Conservation (phyloP, 2,888 invertebrate genomes). For the Abscondita cerata region DNA sequence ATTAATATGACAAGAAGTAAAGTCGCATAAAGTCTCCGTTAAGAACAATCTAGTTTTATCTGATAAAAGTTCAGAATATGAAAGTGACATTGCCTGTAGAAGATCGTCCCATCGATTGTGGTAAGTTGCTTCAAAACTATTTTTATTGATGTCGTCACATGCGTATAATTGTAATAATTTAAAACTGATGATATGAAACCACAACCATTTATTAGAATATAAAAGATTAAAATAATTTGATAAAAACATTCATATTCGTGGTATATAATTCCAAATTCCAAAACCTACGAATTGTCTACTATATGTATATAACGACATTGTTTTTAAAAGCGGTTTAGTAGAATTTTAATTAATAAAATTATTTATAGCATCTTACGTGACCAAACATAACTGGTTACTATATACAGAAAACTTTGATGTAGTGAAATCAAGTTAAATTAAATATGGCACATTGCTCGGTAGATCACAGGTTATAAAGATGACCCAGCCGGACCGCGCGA, state of each 20-base stretch:
- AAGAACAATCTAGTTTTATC: too few relatives aligned
- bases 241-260: constrained; percentile 4
- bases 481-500: constrained; percentile 39
- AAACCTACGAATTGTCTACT: constrained; percentile 9
- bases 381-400: constrained; percentile 22
- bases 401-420: constrained; percentile 30
- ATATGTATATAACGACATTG: constrained; percentile 14
- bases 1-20: too few relatives aligned
- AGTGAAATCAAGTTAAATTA: constrained; percentile 35
- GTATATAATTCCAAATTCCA: constrained; percentile 9
- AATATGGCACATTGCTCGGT: constrained; percentile 37
- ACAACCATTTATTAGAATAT: constrained; percentile 1
- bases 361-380: constrained; percentile 27
- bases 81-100: too few relatives aligned
- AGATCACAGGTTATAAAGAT: constrained; percentile 37
- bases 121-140: too few relatives aligned
- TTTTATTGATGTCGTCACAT: too few relatives aligned
- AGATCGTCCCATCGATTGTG: too few relatives aligned
- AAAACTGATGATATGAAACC: background rate
- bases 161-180: too few relatives aligned
- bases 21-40: too few relatives aligned
- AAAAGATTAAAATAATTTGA: constrained; percentile 5
- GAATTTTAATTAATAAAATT: constrained; percentile 30
- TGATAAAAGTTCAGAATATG: too few relatives aligned
- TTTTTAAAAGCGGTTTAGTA: constrained; percentile 26